Conservation (phyloP, 1,140 invertebrate genomes). For the Anastrepha obliqua region DNA sequence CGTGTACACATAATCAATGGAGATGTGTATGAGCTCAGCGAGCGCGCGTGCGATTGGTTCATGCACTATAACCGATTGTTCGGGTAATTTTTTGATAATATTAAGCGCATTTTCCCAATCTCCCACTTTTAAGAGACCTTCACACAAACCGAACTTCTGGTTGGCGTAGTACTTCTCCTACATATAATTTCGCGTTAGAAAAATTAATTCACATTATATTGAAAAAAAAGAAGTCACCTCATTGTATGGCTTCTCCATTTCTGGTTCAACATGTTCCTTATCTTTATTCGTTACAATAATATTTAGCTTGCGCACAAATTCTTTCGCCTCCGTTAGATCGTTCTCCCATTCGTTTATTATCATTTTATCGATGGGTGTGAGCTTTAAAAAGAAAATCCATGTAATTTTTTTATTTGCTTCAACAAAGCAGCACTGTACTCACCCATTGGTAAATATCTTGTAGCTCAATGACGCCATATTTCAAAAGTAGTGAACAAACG, state of each 20-base stretch:
- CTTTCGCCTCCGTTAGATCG: slow-evolving; percentile 88
- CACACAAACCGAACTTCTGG: slow-evolving; percentile 95
- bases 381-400: slow-evolving; percentile 73
- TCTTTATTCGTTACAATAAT: slow-evolving; percentile 90
- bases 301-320: slow-evolving; percentile 90
- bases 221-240: slow-evolving; percentile 74
- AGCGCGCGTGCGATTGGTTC: slow-evolving; percentile 86
- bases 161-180: slow-evolving; percentile 83
- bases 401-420: too few species aligned
- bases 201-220: neutral
- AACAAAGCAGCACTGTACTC: slow-evolving; percentile 67
- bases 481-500: slow-evolving; percentile 91
- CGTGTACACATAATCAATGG: slow-evolving; percentile 92
- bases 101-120: slow-evolving; percentile 91
- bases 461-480: slow-evolving; percentile 89
- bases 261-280: slow-evolving; percentile 83
- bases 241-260: slow-evolving; percentile 83
- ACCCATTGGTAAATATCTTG: slow-evolving; percentile 95
- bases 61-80: slow-evolving; percentile 86
- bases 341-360: slow-evolving; percentile 89
- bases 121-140: slow-evolving; percentile 90
- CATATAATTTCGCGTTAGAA: neutral
- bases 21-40: slow-evolving; percentile 86
- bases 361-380: slow-evolving; percentile 88
- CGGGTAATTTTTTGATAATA: slow-evolving; percentile 88